Evolutionary conservation across 2,113 vertebrate genomes (phyloP), one percentile per base, ranked within the genome.

Genomic region (Laterallus jamaicensis): DNA sequence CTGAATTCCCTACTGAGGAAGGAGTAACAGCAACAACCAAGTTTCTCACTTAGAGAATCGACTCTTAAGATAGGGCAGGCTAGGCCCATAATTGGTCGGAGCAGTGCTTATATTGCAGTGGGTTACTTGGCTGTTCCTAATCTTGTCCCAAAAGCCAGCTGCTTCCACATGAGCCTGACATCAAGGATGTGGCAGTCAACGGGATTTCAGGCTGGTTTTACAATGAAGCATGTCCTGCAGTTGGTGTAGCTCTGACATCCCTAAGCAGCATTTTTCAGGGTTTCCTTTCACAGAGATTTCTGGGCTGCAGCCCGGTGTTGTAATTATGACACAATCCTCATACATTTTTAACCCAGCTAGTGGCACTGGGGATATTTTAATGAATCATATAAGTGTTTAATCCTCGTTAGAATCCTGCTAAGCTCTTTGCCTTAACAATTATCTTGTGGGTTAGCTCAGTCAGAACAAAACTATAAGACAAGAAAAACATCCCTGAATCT

Each of bases 341-440:
- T 63, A 94, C 28, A 73, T 91, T 96, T 95, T 93, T 80, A 88
- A 94, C 66, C 77, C 83, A 93, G 74, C 62, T 68, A 92, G 84
- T 75, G 75, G 78, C 50, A 95, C 55, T 91, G 52, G 24, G 49
- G 63, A 56, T 95, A 93, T 91, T 94, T 94, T 86, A 84, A 78
- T 82, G 82, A 91, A 76, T 90, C 55, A 58, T 82, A 84, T 52
- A 93, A 92, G 74, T 90, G 55, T 83, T 88, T 93, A 94, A 92
- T 92, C 92, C 69, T 90, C 80, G 31, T 90, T 94, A 90, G 86
- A 78, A 93, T 93, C 89, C 95, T 9, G 15, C 84, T 94, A 96
- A 94, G 71, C 74, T 79, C 49, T 94, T 94, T 76, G 71, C 86
- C 73, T 93, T 82, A 86, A 82, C 88, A 92, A 92, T 91, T 95